Evolutionary conservation across 2,113 vertebrate genomes (phyloP).

Genomic region (Coracopsis vasa): DNA sequence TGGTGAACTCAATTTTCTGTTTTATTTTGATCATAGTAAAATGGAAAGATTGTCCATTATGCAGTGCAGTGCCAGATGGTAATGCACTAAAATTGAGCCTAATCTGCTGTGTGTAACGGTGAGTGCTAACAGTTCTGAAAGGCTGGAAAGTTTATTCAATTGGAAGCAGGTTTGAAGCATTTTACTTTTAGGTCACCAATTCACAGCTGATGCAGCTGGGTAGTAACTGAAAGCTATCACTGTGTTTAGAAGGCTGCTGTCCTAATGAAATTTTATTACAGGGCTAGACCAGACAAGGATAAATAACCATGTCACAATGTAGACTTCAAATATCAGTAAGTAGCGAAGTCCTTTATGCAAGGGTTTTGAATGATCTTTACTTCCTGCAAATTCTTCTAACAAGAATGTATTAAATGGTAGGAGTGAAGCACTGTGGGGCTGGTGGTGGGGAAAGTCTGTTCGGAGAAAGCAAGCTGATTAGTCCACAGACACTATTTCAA

Average conservation of each 20-base stretch:
- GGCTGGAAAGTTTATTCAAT: not conserved
- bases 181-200: not conserved
- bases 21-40: not conserved
- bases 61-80: not conserved
- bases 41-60: not conserved
- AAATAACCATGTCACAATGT: not conserved
- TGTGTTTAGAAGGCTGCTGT: not conserved
- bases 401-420: not conserved
- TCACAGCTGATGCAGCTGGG: not conserved
- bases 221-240: not conserved
- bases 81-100: not conserved
- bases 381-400: not conserved
- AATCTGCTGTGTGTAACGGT: not conserved
- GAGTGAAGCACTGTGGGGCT: not conserved
- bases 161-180: not conserved
- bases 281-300: not conserved
- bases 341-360: not conserved
- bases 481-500: not conserved
- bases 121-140: not conserved
- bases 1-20: not conserved
- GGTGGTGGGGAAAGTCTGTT: not conserved
- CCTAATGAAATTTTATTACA: not conserved
- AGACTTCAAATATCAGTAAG: not conserved
- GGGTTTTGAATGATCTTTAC: not conserved
- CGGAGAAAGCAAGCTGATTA: not conserved